A percentile compares a stretch with the other conserved stretches of the same genome.
These are phyloP conservation scores for Dynastes tityus DNA, from an alignment of 2,888 invertebrate genomes.

Conservation along the genomic window DNA sequence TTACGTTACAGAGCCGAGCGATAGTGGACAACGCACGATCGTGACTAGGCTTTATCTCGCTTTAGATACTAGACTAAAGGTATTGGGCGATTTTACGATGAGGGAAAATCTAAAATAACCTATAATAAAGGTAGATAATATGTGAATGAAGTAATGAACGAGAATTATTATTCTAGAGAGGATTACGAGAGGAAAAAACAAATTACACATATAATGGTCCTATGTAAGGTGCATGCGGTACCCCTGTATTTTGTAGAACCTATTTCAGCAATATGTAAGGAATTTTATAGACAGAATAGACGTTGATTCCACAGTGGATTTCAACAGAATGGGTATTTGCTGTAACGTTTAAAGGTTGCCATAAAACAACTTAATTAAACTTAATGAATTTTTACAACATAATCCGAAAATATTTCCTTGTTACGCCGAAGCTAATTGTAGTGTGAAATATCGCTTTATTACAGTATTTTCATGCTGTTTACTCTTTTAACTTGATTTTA, in stretches of 20 bases:
- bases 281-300: too few relatives aligned
- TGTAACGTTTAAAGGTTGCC: too few relatives aligned
- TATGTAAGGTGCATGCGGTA: too few relatives aligned
- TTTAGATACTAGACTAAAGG: neutral
- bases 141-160: constrained; percentile 18
- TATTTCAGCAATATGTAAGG: too few relatives aligned
- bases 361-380: neutral
- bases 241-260: too few relatives aligned
- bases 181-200: neutral
- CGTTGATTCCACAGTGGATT: too few relatives aligned
- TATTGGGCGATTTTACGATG: constrained; percentile 8
- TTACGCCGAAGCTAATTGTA: neutral
- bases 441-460: constrained; percentile 24
- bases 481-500: neutral
- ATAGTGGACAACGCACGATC: constrained; percentile 48
- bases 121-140: constrained; percentile 14
- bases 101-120: constrained; percentile 22
- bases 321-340: too few relatives aligned
- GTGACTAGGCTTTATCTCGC: constrained; percentile 26
- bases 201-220: neutral
- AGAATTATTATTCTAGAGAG: neutral
- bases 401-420: neutral
- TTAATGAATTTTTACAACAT: neutral
- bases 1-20: constrained; percentile 49
- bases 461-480: neutral